phyloP scores from a whole-genome alignment of 2,113 vertebrate species.

The Antigone vipio region DNA sequence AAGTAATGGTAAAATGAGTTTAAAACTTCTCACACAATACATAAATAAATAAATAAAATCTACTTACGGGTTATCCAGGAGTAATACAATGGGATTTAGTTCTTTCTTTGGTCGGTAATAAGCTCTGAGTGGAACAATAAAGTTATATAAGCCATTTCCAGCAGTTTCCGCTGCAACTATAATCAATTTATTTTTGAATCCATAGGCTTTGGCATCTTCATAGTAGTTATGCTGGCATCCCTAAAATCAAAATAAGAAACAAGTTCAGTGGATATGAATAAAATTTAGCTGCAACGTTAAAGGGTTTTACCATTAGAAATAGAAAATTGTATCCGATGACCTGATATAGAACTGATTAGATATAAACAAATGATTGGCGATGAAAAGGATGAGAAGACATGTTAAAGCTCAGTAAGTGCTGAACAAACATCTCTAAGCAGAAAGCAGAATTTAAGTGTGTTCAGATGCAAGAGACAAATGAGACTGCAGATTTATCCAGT shows the following conservation, averaged over 20 bases:
- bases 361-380: not conserved
- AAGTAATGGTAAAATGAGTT: not conserved
- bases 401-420: not conserved
- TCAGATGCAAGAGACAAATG: not conserved
- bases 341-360: not conserved
- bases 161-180: conserved; percentile 97
- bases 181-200: conserved; percentile 96
- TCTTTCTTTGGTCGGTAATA: conserved; percentile 96
- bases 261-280: not conserved
- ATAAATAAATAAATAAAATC: not conserved
- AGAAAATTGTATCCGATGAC: not conserved
- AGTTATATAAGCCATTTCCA: conserved; percentile 96
- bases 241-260: conserved; percentile 67
- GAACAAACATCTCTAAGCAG: not conserved
- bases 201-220: conserved; percentile 95
- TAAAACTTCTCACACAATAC: not conserved
- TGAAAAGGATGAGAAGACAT: not conserved
- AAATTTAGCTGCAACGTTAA: not conserved
- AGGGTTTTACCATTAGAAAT: not conserved
- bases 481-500: not conserved
- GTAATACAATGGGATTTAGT: conserved; percentile 92
- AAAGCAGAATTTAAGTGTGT: not conserved
- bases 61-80: conserved; percentile 95
- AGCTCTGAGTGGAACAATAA: conserved; percentile 95
- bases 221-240: conserved; percentile 94